These are phyloP conservation scores for Drosophila nigricruria DNA, from an alignment of 2,888 invertebrate genomes.

Conservation along the genomic window DNA sequence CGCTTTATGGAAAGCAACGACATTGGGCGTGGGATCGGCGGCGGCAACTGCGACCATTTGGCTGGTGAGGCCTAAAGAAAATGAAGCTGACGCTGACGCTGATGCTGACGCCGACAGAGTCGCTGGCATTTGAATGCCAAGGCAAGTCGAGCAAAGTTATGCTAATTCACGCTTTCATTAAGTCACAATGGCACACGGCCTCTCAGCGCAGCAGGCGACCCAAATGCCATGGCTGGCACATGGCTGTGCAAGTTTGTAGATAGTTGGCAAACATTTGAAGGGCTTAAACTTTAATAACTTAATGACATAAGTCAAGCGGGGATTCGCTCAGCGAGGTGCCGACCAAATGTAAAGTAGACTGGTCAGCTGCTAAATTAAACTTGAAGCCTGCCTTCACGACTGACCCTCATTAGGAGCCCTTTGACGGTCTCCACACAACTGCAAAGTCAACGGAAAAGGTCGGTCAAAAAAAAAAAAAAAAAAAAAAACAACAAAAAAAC, in stretches of 20 bases:
- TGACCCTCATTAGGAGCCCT: slow-evolving; percentile 73
- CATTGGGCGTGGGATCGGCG: background rate
- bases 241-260: slow-evolving; percentile 53
- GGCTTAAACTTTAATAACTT: slow-evolving; percentile 75
- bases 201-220: slow-evolving; percentile 19
- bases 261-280: slow-evolving; percentile 73
- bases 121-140: slow-evolving; percentile 44
- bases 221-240: slow-evolving; percentile 27
- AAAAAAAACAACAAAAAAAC: slow-evolving; percentile 41
- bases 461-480: slow-evolving; percentile 43
- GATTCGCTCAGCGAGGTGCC: slow-evolving; percentile 6
- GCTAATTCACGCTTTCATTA: slow-evolving; percentile 76
- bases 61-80: slow-evolving; percentile 22
- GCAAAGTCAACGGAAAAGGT: slow-evolving; percentile 60
- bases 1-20: slow-evolving; percentile 20
- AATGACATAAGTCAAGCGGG: slow-evolving; percentile 70
- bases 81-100: slow-evolving; percentile 25
- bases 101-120: background rate
- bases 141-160: slow-evolving; percentile 58
- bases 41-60: slow-evolving; percentile 12
- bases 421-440: slow-evolving; percentile 28
- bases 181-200: slow-evolving; percentile 55
- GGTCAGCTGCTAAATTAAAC: slow-evolving; percentile 77
- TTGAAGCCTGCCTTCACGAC: slow-evolving; percentile 41
- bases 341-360: slow-evolving; percentile 69